phyloP scores from a whole-genome alignment of 2,797 vertebrate species.

The Bufotes viridis region DNA sequence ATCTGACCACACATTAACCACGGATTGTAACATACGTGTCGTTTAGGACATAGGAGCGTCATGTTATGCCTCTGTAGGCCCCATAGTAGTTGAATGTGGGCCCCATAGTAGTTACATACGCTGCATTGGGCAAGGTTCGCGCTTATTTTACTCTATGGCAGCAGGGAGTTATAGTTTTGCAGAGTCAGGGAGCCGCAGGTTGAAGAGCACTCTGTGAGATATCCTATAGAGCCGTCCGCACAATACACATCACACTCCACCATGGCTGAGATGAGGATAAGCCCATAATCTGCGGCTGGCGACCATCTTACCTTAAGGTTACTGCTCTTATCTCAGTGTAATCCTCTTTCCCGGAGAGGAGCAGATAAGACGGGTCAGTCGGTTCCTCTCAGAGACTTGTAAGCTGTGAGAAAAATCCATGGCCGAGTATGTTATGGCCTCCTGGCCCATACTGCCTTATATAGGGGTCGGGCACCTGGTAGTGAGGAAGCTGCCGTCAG shows the following conservation, averaged over 20 bases:
- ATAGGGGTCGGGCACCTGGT: background rate
- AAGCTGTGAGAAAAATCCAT: background rate
- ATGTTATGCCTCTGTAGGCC: background rate
- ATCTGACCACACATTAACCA: too few relatives aligned
- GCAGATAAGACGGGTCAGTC: background rate
- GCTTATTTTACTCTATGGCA: too few relatives aligned
- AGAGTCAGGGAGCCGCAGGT: background rate
- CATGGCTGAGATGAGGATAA: conserved; percentile 1
- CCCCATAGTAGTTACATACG: background rate
- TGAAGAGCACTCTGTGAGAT: background rate
- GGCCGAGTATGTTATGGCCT: background rate
- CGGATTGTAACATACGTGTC: background rate
- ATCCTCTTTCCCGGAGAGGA: conserved; percentile 40
- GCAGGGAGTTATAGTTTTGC: too few relatives aligned
- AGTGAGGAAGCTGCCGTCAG: background rate
- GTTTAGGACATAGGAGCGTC: background rate
- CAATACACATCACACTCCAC: background rate
- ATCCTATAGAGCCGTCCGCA: background rate
- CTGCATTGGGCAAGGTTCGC: background rate
- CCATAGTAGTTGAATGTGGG: background rate
- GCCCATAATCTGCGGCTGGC: conserved; percentile 10
- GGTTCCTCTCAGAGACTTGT: background rate
- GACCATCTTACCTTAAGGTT: conserved; percentile 31
- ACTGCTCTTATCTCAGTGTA: conserved; percentile 12
- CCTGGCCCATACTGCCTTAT: background rate